Base-by-base conservation (phyloP, 2,113 vertebrate species). In the Gadus chalcogrammus region DNA sequence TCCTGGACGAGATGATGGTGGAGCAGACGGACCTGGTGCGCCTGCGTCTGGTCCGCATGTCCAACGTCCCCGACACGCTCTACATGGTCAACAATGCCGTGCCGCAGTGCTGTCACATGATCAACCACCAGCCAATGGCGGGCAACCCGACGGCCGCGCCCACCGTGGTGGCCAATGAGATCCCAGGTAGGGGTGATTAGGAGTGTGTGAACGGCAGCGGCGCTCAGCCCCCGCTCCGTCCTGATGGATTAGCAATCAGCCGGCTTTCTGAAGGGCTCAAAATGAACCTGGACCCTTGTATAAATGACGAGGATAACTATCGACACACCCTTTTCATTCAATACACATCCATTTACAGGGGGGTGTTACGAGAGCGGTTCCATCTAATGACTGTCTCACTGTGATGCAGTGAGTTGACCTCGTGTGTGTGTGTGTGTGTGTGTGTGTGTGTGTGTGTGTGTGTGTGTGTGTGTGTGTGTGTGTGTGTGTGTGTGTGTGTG, bases 1-100 rank as follows among this genome's bases (percentile, higher is more conserved):
- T 96, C 24, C 92, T 99, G 58, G 97, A 98, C 55, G 97, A 99
- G 87, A 98, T 99, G 95, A 98, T 98, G 97, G 96, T 98, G 85
- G 97, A 99, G 76, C 97, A 99, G 68, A 98, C 96, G 0, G 97
- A 99, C 71, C 91, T 99, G 0, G 97, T 98, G 67, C 94, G 97
- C 42, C 83, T 99, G 82, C 90, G 97, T 16, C 95, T 99, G 88
- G 97, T 99, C 60, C 94, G 97, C 13, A 99, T 99, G 95, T 99
- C 97, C 86, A 99, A 99, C 0, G 97, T 99, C 62, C 97, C 97
- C 0, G 97, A 99, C 88, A 98, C 97, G 0, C 95, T 99, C 5
- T 99, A 99, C 87, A 99, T 99, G 97, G 96, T 99, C 52, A 96
- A 92, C 87, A 98, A 93, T 0, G 95, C 97, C 0, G 93, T 98